Base-by-base conservation (phyloP, 2,797 vertebrate species). In the Chromobotia macracanthus region DNA sequence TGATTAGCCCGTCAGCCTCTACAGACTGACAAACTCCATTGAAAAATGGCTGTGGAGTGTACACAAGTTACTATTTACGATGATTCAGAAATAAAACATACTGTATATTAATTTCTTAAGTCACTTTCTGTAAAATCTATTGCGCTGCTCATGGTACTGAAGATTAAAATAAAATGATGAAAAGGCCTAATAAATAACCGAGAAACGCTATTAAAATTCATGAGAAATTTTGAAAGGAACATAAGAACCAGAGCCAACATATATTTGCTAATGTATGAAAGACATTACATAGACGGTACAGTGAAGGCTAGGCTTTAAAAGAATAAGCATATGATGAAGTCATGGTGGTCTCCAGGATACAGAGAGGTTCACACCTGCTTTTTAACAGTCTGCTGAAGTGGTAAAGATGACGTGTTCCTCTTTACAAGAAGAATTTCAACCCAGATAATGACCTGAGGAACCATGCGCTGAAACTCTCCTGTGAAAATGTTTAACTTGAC, bases 381-480 rank as follows among this genome's bases (percentile, higher is more conserved):
- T 89, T 91, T 91, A 92, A 91, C 86, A 91, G 91, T 89, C 90
- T 90, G 90, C 87, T 89, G 88, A 92, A 91, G 89, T 91, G 86
- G 84, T 87, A 90, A 90, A 88, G 84, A 87, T 81, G 8, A 85
- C 79, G 61, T 46, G 41, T 84, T 87, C 9, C 64, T 83, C 86
- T 89, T 92, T 89, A 89, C 69, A 81, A 87, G 86, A 79, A 77
- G 75, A 63, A 77, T 58, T 79, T 66, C 75, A 80, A 73, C 41
- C 68, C 50, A 28, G 50, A 81, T 65, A 81, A 48, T 66, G 55
- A n/a, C n/a, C 50, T 11, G 70, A 79, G 69, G 38, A 72, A 65
- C 60, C 8, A 3, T 72, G 65, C 6, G 11, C 48, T 23, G 31
- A 79, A 31, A 74, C 25, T 68, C 60, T 78, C 46, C 21, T 16